A percentile compares a stretch with the other conserved stretches of the same genome.
Evolutionary conservation across 2,113 vertebrate genomes (phyloP).

Genomic region (Hippocampus abdominalis): DNA sequence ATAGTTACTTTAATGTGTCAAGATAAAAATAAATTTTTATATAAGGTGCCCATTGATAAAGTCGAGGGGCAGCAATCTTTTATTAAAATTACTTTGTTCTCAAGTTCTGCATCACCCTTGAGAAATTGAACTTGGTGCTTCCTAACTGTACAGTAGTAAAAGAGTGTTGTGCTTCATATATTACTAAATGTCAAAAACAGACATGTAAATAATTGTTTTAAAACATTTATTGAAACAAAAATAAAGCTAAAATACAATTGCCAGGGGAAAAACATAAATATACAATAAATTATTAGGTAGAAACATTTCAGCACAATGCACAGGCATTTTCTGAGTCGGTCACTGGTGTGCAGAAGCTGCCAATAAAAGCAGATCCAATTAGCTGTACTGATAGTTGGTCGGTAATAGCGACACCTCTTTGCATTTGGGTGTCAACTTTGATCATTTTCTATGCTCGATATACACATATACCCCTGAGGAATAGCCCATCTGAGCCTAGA

Average conservation of each 20-base stretch:
- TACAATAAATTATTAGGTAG: constrained; percentile 67
- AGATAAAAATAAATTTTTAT: no score
- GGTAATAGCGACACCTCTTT: constrained; percentile 7
- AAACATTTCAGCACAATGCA: constrained; percentile 55
- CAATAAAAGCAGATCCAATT: constrained; percentile 28
- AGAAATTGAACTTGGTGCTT: not conserved
- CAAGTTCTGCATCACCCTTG: not conserved
- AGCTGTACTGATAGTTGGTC: constrained; percentile 23
- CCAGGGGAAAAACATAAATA: constrained; percentile 60
- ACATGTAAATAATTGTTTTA: constrained; percentile 8
- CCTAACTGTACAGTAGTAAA: not conserved
- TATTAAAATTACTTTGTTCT: not conserved
- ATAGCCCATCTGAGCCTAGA: constrained; percentile 53
- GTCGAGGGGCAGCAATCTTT: no score
- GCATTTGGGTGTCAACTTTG: constrained; percentile 37
- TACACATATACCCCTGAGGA: constrained; percentile 71
- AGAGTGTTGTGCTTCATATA: not conserved
- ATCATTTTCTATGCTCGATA: constrained; percentile 41
- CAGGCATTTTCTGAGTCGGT: constrained; percentile 20
- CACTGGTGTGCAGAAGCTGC: constrained; percentile 23
- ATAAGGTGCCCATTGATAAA: no score
- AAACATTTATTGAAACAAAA: constrained; percentile 70
- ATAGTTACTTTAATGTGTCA: no score
- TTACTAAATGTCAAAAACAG: not conserved
- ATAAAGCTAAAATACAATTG: constrained; percentile 53